Percentiles rank a stretch among this genome's conserved stretches.
These are phyloP conservation scores for Rhamphomyia laevipes DNA, from an alignment of 2,888 invertebrate genomes.

Conservation along the genomic window DNA sequence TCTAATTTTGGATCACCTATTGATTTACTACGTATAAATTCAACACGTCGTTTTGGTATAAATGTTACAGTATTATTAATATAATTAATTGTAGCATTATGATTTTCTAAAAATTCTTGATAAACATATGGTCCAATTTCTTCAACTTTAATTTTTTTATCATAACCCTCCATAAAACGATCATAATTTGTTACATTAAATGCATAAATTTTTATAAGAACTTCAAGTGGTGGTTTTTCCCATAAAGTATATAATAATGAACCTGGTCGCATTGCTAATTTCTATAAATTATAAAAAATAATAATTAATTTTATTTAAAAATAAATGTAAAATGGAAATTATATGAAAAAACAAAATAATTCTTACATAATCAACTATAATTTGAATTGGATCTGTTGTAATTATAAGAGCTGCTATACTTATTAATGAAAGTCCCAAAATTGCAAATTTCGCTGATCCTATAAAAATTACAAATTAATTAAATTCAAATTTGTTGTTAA, in stretches of 20 bases:
- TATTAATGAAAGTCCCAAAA: conserved; percentile 27
- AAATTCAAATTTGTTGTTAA: too few species aligned
- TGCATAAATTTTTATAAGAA: conserved; percentile 53
- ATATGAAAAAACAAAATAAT: not conserved
- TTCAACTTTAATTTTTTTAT: conserved; percentile 51
- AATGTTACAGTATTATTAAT: conserved; percentile 55
- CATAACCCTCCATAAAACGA: conserved; percentile 51
- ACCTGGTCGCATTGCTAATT: conserved; percentile 39
- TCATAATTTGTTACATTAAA: conserved; percentile 73
- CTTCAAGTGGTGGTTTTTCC: conserved; percentile 51
- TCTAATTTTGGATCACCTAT: conserved; percentile 50
- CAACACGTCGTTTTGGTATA: conserved; percentile 45
- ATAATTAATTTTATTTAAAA: not conserved
- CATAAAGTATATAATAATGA: conserved; percentile 50
- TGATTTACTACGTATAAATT: conserved; percentile 53
- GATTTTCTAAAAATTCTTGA: conserved; percentile 56
- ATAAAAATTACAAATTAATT: conserved; percentile 2
- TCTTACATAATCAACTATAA: conserved; percentile 30
- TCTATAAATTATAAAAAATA: conserved; percentile 21
- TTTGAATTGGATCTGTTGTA: conserved; percentile 26
- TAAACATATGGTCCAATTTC: conserved; percentile 76
- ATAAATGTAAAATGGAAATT: not conserved
- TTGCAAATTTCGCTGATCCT: conserved; percentile 29
- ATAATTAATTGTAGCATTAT: conserved; percentile 48
- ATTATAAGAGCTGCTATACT: conserved; percentile 25